phyloP scores from a whole-genome alignment of 1,140 invertebrate genomes.

The Cydia splendana region DNA sequence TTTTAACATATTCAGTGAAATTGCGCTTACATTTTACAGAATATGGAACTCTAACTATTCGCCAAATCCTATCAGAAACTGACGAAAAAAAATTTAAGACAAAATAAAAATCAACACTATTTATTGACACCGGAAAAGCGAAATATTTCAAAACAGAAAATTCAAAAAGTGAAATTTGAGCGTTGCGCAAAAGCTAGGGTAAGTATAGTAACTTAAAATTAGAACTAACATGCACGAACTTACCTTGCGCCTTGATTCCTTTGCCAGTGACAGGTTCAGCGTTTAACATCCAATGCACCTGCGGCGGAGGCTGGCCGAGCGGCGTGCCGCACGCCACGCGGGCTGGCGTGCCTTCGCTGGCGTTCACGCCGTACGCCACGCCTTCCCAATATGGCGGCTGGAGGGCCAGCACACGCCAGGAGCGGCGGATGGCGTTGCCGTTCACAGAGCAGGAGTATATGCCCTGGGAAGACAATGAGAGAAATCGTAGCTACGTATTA shows the following conservation, averaged over 20 bases:
- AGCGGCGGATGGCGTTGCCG: slow-evolving; percentile 59
- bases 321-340: slow-evolving; percentile 77
- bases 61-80: no score
- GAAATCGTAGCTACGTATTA: no score
- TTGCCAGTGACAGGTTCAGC: slow-evolving; percentile 83
- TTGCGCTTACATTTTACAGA: no score
- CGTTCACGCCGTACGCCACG: slow-evolving; percentile 66
- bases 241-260: slow-evolving; percentile 72
- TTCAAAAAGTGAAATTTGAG: no score
- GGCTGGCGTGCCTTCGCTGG: slow-evolving; percentile 58
- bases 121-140: no score
- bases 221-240: slow-evolving; percentile 30
- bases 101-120: no score
- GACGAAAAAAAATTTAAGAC: no score
- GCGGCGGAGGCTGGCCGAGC: slow-evolving; percentile 85
- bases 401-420: slow-evolving; percentile 65
- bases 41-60: no score
- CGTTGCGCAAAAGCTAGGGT: no score
- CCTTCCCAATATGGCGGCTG: slow-evolving; percentile 70
- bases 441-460: slow-evolving; percentile 61
- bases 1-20: no score
- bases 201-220: no score
- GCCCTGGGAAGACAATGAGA: slow-evolving; percentile 54
- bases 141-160: no score
- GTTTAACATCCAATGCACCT: slow-evolving; percentile 91